Evolutionary conservation across 2,113 vertebrate genomes (phyloP).

Genomic region (Grantiella picta): DNA sequence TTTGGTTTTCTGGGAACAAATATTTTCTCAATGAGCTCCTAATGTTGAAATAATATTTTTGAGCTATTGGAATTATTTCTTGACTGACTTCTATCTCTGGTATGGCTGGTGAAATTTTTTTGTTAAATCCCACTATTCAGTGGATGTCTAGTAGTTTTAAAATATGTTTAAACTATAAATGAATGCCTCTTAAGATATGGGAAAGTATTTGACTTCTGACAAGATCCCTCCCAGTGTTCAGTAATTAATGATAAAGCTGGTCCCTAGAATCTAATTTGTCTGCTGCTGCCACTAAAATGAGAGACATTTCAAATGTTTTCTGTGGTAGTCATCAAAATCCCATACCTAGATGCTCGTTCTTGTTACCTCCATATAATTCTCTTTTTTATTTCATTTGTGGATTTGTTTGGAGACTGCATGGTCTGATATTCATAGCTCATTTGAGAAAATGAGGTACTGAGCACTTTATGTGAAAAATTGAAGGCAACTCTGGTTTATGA

Average conservation of each 20-base stretch:
- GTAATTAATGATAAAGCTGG: neutral
- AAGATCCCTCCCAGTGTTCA: neutral
- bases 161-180: neutral
- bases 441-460: constrained; percentile 3
- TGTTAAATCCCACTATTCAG: neutral
- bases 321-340: neutral
- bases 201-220: neutral
- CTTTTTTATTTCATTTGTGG: neutral
- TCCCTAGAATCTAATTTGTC: neutral
- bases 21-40: constrained; percentile 10
- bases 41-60: neutral
- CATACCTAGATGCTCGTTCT: neutral
- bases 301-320: neutral
- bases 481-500: neutral
- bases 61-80: neutral
- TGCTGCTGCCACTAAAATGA: neutral
- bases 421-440: neutral
- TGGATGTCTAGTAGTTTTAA: neutral
- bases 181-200: neutral
- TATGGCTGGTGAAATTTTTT: neutral
- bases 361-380: neutral
- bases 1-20: neutral
- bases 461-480: neutral
- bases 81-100: neutral
- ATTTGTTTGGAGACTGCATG: neutral